Conservation (phyloP, 2,797 vertebrate genomes). For the Cossypha heuglini region DNA sequence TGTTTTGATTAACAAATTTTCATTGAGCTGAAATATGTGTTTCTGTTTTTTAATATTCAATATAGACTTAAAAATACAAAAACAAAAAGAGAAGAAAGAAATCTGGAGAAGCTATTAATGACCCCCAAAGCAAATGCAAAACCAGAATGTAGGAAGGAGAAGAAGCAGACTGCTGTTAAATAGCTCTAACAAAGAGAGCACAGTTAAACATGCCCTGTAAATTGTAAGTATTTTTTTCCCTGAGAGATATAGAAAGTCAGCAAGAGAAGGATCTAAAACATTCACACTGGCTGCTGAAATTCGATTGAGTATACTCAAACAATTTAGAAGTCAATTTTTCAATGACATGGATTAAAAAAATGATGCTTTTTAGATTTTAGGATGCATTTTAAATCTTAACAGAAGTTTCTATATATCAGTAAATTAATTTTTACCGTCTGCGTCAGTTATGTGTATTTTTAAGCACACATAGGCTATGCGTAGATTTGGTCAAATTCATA, state of each 20-base stretch:
- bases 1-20: neutral
- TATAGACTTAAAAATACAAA: neutral
- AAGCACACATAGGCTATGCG: neutral
- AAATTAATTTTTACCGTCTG: neutral
- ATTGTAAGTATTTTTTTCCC: neutral
- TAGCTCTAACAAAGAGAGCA: neutral
- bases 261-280: neutral
- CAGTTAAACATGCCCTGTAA: neutral
- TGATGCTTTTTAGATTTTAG: neutral
- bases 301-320: neutral
- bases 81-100: neutral
- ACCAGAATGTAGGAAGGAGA: neutral
- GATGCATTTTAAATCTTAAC: neutral
- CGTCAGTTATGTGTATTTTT: neutral
- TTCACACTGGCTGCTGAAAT: neutral
- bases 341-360: neutral
- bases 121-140: neutral
- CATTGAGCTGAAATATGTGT: neutral
- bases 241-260: neutral
- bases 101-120: neutral
- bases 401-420: neutral
- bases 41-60: neutral
- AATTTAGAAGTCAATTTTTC: neutral
- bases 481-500: neutral
- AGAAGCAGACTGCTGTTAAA: neutral